Percentiles rank a stretch among this genome's conserved stretches.
Conservation (phyloP, 2,888 invertebrate species). For the Leucoptera coffeella region DNA sequence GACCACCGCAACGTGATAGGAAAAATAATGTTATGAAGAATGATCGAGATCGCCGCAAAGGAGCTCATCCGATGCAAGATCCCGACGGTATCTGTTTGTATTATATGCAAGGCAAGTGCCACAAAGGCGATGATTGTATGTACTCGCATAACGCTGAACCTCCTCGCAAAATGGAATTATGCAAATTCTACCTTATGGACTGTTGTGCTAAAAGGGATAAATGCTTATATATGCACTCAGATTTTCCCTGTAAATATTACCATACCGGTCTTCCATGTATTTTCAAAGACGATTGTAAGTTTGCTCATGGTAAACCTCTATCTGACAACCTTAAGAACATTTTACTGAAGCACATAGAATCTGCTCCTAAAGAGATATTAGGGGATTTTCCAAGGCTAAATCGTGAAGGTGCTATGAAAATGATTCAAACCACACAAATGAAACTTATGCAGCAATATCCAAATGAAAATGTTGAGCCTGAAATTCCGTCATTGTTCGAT, state of each 20-base stretch:
- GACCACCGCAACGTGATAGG: constrained; percentile 29
- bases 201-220: constrained; percentile 93
- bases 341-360: constrained; percentile 72
- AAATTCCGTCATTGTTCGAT: constrained; percentile 43
- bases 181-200: constrained; percentile 94
- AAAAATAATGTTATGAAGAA: constrained; percentile 47
- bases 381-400: constrained; percentile 84
- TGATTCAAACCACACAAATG: constrained; percentile 40
- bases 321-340: constrained; percentile 67
- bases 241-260: constrained; percentile 96
- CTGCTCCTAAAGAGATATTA: constrained; percentile 84
- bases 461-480: constrained; percentile 18
- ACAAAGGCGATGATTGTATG: constrained; percentile 77
- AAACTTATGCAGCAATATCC: constrained; percentile 37
- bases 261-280: constrained; percentile 88
- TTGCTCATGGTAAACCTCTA: constrained; percentile 86
- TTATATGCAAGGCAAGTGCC: constrained; percentile 86
- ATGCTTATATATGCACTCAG: constrained; percentile 93
- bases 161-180: constrained; percentile 85
- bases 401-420: constrained; percentile 65
- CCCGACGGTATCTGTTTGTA: constrained; percentile 73
- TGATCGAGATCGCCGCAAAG: constrained; percentile 32
- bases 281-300: constrained; percentile 82
- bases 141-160: constrained; percentile 80
- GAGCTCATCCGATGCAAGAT: constrained; percentile 57